A percentile compares a stretch with the other conserved stretches of the same genome.
Evolutionary conservation across 2,797 vertebrate genomes (phyloP).

Genomic region (Hydrocynus forskahlii): DNA sequence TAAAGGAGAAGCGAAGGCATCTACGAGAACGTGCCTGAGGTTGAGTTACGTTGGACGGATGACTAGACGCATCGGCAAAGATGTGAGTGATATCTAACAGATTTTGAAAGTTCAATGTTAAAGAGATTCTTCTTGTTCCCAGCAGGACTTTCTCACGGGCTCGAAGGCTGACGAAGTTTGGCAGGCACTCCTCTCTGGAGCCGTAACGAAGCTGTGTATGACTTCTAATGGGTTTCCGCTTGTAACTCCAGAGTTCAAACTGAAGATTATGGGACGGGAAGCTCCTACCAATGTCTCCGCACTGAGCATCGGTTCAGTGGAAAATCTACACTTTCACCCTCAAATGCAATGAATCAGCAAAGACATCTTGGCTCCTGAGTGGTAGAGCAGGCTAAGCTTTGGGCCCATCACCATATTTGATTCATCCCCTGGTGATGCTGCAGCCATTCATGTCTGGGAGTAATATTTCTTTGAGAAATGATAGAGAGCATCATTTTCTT

Average conservation of each 20-base stretch:
- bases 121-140: slow-evolving; percentile 11
- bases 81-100: slow-evolving; percentile 16
- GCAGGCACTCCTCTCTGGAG: slow-evolving; percentile 7
- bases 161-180: slow-evolving; percentile 2
- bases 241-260: not conserved
- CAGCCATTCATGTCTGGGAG: no score
- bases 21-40: slow-evolving; percentile 31
- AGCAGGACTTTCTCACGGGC: not conserved
- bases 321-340: not conserved
- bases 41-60: slow-evolving; percentile 11
- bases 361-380: not conserved
- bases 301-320: no score
- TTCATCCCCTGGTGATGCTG: no score
- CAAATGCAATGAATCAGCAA: not conserved
- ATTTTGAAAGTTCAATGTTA: slow-evolving; percentile 32
- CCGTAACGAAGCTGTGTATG: not conserved
- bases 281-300: not conserved
- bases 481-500: no score
- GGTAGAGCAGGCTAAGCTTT: no score
- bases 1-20: not conserved
- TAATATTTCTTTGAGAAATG: no score
- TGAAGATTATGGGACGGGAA: not conserved
- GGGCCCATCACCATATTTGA: no score
- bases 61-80: not conserved
- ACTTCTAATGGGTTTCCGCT: slow-evolving; percentile 7